Conservation (phyloP, 2,888 invertebrate genomes). For the Halictus quadricinctus region DNA sequence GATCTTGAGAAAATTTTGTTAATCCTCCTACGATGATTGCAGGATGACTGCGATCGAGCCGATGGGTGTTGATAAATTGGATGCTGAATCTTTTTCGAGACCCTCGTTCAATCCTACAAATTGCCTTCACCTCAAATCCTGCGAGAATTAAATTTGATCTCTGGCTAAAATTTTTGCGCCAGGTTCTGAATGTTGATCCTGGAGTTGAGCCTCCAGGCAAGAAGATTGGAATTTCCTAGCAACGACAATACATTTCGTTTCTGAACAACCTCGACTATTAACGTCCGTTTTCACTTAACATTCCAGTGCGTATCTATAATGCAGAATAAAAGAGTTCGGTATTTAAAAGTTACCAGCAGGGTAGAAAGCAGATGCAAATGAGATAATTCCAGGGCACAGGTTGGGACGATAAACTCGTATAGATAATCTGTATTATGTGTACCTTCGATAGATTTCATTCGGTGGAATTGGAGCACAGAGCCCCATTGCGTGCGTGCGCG, state of each 20-base stretch:
- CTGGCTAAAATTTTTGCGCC: too few species aligned
- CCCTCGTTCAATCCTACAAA: too few species aligned
- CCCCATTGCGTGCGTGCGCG: slow-evolving; percentile 60
- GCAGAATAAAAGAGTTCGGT: not conserved
- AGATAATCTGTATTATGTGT: not conserved
- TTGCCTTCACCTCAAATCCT: too few species aligned
- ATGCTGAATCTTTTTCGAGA: too few species aligned
- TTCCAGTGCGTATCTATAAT: not conserved
- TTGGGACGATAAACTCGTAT: not conserved
- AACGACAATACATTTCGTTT: too few species aligned
- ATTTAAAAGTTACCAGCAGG: not conserved
- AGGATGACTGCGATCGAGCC: not conserved
- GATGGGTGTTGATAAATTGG: too few species aligned
- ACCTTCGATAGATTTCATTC: slow-evolving; percentile 13
- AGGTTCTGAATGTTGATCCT: too few species aligned
- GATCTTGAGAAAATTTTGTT: not conserved
- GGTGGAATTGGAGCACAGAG: slow-evolving; percentile 60
- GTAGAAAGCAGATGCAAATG: not conserved
- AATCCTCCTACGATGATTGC: not conserved
- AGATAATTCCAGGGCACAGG: not conserved
- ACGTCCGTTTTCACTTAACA: too few species aligned
- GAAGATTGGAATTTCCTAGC: too few species aligned
- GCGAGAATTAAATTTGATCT: too few species aligned
- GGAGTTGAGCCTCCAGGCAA: too few species aligned
- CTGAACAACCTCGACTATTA: too few species aligned